Conservation (phyloP, 2,888 invertebrate genomes). For the Machimus rusticus region DNA sequence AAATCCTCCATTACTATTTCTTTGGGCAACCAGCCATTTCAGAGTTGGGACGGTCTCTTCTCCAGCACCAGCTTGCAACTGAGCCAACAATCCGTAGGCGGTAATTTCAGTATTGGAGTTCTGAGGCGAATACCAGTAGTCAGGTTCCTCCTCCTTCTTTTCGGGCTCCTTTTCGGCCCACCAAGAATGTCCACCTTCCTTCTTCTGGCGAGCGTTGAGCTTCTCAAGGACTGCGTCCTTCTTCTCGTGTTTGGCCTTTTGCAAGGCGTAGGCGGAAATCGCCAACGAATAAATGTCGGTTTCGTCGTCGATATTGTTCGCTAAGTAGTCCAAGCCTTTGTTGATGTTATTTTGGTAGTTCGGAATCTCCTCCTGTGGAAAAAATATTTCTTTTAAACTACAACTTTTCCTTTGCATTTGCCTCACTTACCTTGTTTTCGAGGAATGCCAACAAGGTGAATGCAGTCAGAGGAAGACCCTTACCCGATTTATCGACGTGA, state of each 20-base stretch:
- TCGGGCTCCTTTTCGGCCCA: conserved; percentile 68
- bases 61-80: conserved; percentile 63
- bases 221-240: conserved; percentile 70
- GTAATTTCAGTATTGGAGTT: conserved; percentile 83
- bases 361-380: background rate
- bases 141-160: conserved; percentile 68
- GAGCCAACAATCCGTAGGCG: conserved; percentile 83
- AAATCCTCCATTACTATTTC: conserved; percentile 75
- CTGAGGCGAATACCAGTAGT: conserved; percentile 69
- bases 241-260: conserved; percentile 76
- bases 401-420: background rate
- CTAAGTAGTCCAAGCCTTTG: conserved; percentile 73
- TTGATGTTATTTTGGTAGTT: background rate
- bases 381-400: background rate
- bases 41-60: conserved; percentile 66
- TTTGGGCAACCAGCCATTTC: conserved; percentile 76
- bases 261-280: conserved; percentile 78
- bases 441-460: conserved; percentile 79
- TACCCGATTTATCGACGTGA: conserved; percentile 69
- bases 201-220: conserved; percentile 65
- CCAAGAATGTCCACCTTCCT: conserved; percentile 67
- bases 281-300: conserved; percentile 79
- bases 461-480: conserved; percentile 79
- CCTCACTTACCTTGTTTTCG: conserved; percentile 66
- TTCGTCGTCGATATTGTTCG: conserved; percentile 71